Evolutionary conservation across 2,888 invertebrate species (phyloP), one percentile per base, ranked within the genome.

Genomic region (Yponomeuta sedellus): DNA sequence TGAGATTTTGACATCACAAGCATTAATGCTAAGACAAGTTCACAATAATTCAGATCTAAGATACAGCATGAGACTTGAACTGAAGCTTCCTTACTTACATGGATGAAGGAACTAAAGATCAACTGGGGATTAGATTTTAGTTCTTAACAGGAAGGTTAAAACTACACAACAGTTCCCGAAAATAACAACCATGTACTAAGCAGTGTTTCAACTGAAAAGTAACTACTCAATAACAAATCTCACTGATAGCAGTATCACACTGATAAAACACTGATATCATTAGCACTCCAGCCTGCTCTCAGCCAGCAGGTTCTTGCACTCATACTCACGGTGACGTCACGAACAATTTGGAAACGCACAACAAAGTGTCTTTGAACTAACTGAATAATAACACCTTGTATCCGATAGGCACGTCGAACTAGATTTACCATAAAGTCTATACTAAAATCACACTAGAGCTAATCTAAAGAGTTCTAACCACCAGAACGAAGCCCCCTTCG

Each of bases 241-340:
- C 11, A 10, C 44, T 63, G 64, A 64, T 64, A 64, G 56, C 57
- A 39, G 56, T 64, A 64, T 64, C 64, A 64, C 25, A 20, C 20
- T 64, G 64, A 64, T 64, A 64, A 64, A n/a, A 61, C 63, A 63
- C 39, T 63, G 12, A 19, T 63, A 63, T 63, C 63, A 64, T 25
- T 28, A 57, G 52, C 34, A 57, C n/a, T 52, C 34, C 34, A 57
- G 56, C 16, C 57, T 56, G 64, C 64, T 64, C 64, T 44, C 34
- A 40, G 40, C 44, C 5, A 25, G 34, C 19, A 40, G 65, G 64
- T 80, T 83, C 77, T 82, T 77, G 74, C 77, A 77, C 79, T 80
- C 76, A 75, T 74, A 82, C 74, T 77, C 78, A 78, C 70, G 71
- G 40, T 85, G 84, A 88, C 86, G 87, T 85, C 86, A 81, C 77